These are phyloP conservation scores for Aurelia aurita complex sp. Pacific DNA, from an alignment of 30 jellyfish, hydroid and myxozoan genomes.

Conservation along the genomic window DNA sequence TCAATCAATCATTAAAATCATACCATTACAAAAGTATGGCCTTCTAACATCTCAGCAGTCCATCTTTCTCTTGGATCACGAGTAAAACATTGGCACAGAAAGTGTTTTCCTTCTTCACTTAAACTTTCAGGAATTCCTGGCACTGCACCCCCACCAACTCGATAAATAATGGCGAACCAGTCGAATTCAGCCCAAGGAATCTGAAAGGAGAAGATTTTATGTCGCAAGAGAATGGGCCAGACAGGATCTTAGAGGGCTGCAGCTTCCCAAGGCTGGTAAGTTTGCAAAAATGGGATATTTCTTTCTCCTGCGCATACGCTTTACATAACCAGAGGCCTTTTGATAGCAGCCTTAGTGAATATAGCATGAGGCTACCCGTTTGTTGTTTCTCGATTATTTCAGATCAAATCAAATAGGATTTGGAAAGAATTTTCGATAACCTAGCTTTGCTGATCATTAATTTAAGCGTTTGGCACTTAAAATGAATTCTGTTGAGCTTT, in stretches of 20 bases:
- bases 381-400: no score
- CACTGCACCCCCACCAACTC: conserved; percentile 85
- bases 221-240: background rate
- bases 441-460: no score
- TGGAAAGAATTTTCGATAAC: no score
- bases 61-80: conserved; percentile 74
- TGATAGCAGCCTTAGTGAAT: no score
- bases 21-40: conserved; percentile 88
- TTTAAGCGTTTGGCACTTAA: no score
- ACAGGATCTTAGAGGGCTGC: background rate
- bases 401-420: no score
- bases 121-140: conserved; percentile 87
- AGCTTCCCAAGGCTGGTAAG: background rate
- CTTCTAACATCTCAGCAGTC: conserved; percentile 92
- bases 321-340: no score
- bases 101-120: conserved; percentile 95
- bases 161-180: conserved; percentile 70
- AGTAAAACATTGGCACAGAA: conserved; percentile 66
- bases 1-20: background rate
- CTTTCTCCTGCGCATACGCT: no score
- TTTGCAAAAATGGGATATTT: no score
- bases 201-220: conserved; percentile 30
- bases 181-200: conserved; percentile 92
- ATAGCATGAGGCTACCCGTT: no score
- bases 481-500: no score